A percentile compares a stretch with the other conserved stretches of the same genome.
Conservation (phyloP, 1,140 invertebrate species). For the Heliconius melpomene region DNA sequence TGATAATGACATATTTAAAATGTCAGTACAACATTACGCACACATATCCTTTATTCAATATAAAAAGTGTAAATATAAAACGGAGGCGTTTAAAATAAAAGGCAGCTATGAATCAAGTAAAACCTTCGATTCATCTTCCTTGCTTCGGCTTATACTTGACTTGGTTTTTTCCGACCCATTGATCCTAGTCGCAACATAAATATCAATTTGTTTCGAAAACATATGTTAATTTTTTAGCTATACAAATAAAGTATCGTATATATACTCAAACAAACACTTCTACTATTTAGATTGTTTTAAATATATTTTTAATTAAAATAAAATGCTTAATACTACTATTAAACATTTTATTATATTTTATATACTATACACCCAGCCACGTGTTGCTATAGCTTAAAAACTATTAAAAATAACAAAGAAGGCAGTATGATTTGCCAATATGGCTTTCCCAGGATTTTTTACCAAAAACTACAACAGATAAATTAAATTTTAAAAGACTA, state of each 20-base stretch:
- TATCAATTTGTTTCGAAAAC: slow-evolving; percentile 11
- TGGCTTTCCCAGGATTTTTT: too few relatives aligned
- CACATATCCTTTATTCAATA: neutral
- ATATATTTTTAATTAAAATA: too few relatives aligned
- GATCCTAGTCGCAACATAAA: slow-evolving; percentile 6
- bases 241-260: neutral
- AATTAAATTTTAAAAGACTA: too few relatives aligned
- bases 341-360: too few relatives aligned
- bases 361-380: too few relatives aligned
- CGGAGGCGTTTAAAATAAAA: slow-evolving; percentile 9
- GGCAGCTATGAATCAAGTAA: slow-evolving; percentile 16
- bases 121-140: slow-evolving; percentile 18
- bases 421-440: too few relatives aligned
- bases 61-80: slow-evolving; percentile 7
- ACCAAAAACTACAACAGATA: too few relatives aligned
- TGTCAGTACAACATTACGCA: neutral
- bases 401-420: too few relatives aligned
- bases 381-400: too few relatives aligned
- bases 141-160: slow-evolving; percentile 9
- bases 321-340: too few relatives aligned
- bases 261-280: neutral
- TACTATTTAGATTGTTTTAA: too few relatives aligned
- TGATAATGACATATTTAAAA: neutral
- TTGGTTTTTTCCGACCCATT: slow-evolving; percentile 18
- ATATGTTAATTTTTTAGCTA: neutral